Percentiles rank a stretch among this genome's conserved stretches.
phyloP scores from a whole-genome alignment of 2,797 vertebrate species.

The Pogoniulus pusillus region DNA sequence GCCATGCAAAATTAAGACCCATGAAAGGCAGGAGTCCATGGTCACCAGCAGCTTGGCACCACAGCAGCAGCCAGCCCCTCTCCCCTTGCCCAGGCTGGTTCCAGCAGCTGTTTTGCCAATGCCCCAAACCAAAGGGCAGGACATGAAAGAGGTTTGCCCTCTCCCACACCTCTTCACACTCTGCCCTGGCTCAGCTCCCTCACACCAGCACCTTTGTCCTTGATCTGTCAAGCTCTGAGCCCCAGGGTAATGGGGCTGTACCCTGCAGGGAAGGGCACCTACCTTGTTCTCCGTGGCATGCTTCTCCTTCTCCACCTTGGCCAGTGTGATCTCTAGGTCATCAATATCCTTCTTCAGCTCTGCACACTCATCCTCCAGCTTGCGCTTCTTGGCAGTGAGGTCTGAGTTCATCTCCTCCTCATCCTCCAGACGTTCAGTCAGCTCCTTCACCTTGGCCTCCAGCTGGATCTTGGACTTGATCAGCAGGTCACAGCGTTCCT shows the following conservation, averaged over 20 bases:
- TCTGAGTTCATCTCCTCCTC: slow-evolving; percentile 90
- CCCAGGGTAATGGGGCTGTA: background rate
- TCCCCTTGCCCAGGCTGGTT: background rate
- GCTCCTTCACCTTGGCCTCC: slow-evolving; percentile 91
- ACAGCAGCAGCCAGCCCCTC: background rate
- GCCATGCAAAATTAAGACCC: background rate
- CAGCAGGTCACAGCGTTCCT: slow-evolving; percentile 91
- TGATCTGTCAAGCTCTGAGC: background rate
- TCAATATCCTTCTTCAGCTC: slow-evolving; percentile 96
- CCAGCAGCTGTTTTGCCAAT: background rate
- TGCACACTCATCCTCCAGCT: slow-evolving; percentile 91
- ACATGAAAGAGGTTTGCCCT: background rate
- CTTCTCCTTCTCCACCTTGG: slow-evolving; percentile 94
- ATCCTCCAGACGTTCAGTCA: slow-evolving; percentile 88
- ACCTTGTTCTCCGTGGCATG: slow-evolving; percentile 94
- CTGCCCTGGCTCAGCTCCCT: background rate
- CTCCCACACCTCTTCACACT: background rate
- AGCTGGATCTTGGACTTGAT: slow-evolving; percentile 94
- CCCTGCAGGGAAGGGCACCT: background rate
- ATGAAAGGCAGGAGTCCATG: background rate
- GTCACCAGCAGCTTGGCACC: background rate
- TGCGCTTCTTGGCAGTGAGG: slow-evolving; percentile 87
- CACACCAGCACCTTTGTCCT: background rate
- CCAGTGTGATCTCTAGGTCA: slow-evolving; percentile 90
- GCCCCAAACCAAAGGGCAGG: background rate